phyloP scores from a whole-genome alignment of 37 sponge, comb jelly and placozoan genomes.

The Oopsacas minuta region DNA sequence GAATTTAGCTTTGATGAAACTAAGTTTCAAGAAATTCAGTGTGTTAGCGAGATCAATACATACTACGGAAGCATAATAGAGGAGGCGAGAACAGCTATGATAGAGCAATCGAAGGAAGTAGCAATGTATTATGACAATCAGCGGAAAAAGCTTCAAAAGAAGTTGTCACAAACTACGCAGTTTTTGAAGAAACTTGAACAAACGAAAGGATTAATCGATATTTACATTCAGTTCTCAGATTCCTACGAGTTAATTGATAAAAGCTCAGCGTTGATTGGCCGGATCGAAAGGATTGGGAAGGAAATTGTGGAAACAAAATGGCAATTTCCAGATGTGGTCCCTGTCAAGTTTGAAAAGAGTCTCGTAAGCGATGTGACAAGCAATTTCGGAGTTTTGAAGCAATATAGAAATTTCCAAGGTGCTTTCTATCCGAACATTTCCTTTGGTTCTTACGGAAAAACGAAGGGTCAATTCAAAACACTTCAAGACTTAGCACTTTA shows the following conservation, averaged over 20 bases:
- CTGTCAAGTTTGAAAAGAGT: not conserved
- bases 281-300: not conserved
- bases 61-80: not conserved
- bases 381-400: not conserved
- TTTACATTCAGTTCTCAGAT: not conserved
- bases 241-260: not conserved
- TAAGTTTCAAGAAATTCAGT: not conserved
- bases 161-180: not conserved
- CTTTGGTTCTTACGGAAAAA: not conserved
- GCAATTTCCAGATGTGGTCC: not conserved
- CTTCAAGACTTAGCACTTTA: not conserved
- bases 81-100: not conserved
- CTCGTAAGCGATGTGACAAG: not conserved
- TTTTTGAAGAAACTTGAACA: conserved; percentile 9
- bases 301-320: conserved; percentile 8
- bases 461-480: not conserved
- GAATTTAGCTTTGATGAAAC: not conserved
- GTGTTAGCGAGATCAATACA: not conserved
- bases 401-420: not conserved
- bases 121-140: not conserved
- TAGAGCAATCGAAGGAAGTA: not conserved
- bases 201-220: not conserved
- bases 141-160: not conserved
- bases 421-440: not conserved
- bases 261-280: not conserved